These are phyloP conservation scores for Zaprionus africanus DNA, from an alignment of 1,140 invertebrate genomes.

Conservation along the genomic window DNA sequence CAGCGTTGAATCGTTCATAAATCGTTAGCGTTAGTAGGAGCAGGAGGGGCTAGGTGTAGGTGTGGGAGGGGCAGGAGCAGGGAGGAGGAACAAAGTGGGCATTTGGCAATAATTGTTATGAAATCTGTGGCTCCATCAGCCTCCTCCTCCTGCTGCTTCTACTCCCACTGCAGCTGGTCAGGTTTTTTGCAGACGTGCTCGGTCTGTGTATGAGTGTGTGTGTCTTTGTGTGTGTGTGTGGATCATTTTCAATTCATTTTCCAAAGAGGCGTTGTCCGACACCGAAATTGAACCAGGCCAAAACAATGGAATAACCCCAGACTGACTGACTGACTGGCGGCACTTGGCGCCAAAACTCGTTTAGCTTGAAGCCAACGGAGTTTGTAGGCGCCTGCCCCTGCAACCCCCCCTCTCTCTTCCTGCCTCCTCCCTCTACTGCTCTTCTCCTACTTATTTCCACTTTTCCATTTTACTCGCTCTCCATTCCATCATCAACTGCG, in stretches of 20 bases:
- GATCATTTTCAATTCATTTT: slow-evolving; percentile 66
- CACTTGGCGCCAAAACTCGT: slow-evolving; percentile 69
- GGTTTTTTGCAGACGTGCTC: slow-evolving; percentile 39
- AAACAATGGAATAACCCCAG: slow-evolving; percentile 63
- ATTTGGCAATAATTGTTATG: slow-evolving; percentile 80
- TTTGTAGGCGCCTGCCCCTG: slow-evolving; percentile 34
- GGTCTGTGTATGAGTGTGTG: slow-evolving; percentile 1
- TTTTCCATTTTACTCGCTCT: slow-evolving; percentile 12
- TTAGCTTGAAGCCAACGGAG: slow-evolving; percentile 47
- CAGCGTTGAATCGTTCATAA: slow-evolving; percentile 36
- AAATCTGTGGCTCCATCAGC: slow-evolving; percentile 44
- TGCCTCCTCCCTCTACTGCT: neutral
- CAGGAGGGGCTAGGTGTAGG: neutral
- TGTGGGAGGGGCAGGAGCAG: neutral
- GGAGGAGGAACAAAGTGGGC: slow-evolving; percentile 18
- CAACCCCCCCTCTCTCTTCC: neutral
- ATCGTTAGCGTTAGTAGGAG: slow-evolving; percentile 34
- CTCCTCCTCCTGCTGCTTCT: no score
- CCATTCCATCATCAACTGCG: slow-evolving; percentile 1
- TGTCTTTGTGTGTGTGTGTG: neutral
- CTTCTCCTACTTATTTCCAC: neutral
- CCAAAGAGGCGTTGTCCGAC: slow-evolving; percentile 56
- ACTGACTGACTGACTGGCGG: slow-evolving; percentile 46
- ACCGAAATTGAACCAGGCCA: slow-evolving; percentile 64
- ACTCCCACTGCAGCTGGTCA: neutral